These are phyloP conservation scores for Brachionus plicatilis DNA, from an alignment of 1,140 invertebrate genomes.

Conservation along the genomic window DNA sequence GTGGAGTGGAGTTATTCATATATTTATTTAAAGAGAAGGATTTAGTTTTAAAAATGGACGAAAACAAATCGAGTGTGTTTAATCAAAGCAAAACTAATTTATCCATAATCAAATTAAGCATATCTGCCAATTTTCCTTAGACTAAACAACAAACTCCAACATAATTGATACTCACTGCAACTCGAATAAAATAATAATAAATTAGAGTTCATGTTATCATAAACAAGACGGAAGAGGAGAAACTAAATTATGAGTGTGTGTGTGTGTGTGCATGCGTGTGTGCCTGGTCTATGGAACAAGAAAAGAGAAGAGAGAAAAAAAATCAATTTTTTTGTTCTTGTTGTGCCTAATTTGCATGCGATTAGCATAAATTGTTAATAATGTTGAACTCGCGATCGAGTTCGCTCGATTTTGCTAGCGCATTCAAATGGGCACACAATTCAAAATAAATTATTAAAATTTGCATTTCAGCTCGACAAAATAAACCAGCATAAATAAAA, in stretches of 20 bases:
- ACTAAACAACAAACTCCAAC: background rate
- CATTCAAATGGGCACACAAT: background rate
- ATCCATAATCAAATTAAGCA: background rate
- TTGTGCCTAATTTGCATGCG: background rate
- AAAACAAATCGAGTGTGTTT: background rate
- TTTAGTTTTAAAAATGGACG: background rate
- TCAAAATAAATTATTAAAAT: background rate
- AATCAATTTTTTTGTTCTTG: background rate
- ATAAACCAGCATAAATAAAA: background rate
- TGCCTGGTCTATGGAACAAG: background rate
- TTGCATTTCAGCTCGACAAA: background rate
- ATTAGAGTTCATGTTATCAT: background rate
- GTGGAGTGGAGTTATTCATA: no score
- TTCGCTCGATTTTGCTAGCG: background rate
- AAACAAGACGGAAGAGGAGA: background rate
- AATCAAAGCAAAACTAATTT: background rate
- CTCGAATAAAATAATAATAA: conserved; percentile 16
- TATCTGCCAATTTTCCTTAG: background rate
- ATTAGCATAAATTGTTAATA: conserved; percentile 1
- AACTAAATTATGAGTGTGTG: background rate
- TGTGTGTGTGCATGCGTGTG: background rate
- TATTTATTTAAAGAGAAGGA: background rate
- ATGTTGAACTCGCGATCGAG: background rate
- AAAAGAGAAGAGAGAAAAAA: background rate
- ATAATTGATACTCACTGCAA: background rate